These are phyloP conservation scores for Chrysodeixis includens DNA, from an alignment of 2,888 invertebrate species.

Conservation along the genomic window DNA sequence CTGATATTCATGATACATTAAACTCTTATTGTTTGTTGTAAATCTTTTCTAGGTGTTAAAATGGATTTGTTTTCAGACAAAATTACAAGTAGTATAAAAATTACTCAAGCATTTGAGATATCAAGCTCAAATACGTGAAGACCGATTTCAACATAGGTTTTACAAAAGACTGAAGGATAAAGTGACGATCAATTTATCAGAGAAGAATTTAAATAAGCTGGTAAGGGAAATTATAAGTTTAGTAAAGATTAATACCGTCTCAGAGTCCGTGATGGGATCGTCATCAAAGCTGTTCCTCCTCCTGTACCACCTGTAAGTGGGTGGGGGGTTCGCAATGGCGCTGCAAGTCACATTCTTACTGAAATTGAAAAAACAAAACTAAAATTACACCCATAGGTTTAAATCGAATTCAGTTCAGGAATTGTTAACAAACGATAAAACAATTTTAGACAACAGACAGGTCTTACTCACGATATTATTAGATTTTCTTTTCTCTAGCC, in stretches of 20 bases:
- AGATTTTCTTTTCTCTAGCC: too few species aligned
- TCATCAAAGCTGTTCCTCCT: constrained; percentile 65
- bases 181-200: too few species aligned
- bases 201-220: too few species aligned
- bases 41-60: background rate
- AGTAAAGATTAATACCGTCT: constrained; percentile 67
- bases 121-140: too few species aligned
- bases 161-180: too few species aligned
- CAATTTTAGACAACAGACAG: too few species aligned
- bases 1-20: background rate
- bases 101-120: too few species aligned
- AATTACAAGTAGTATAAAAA: background rate
- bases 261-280: constrained; percentile 70
- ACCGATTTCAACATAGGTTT: too few species aligned
- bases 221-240: too few species aligned
- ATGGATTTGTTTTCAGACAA: background rate
- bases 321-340: constrained; percentile 78
- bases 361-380: constrained; percentile 49
- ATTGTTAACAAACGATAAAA: too few species aligned
- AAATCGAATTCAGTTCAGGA: too few species aligned
- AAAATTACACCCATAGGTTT: background rate
- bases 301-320: constrained; percentile 76
- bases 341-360: constrained; percentile 83
- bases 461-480: too few species aligned
- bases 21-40: background rate